Conservation (phyloP, 2,888 invertebrate species). For the Tenthredo notha region DNA sequence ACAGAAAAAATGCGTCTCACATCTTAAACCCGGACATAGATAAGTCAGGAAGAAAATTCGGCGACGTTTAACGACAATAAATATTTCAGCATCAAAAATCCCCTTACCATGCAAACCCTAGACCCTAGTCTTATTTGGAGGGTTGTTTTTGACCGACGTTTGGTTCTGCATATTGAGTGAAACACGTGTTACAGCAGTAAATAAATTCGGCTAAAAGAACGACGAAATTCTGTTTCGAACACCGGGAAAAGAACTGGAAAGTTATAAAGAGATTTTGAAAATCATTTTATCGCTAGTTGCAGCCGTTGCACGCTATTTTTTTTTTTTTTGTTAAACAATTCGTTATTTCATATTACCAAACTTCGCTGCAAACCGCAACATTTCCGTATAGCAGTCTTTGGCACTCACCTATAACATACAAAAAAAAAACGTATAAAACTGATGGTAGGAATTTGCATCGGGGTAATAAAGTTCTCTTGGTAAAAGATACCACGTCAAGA, state of each 20-base stretch:
- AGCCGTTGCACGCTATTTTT: not conserved
- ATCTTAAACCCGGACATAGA: not conserved
- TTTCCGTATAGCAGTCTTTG: not conserved
- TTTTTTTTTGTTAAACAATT: not conserved
- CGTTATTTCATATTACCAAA: not conserved
- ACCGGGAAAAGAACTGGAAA: not conserved
- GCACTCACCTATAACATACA: slow-evolving; percentile 42
- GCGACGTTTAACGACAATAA: slow-evolving; percentile 6
- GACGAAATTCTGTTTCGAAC: not conserved
- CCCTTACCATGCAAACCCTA: not conserved
- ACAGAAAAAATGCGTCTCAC: slow-evolving; percentile 5
- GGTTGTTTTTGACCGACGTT: not conserved
- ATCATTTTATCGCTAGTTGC: not conserved
- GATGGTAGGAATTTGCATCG: not conserved
- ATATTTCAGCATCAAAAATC: slow-evolving; percentile 27
- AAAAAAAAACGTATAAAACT: not conserved
- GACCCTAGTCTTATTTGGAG: not conserved
- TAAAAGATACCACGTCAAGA: not conserved
- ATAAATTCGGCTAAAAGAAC: not conserved
- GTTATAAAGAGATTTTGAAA: not conserved
- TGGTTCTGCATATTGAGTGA: not conserved
- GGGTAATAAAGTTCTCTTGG: not conserved
- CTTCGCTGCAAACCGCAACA: not conserved
- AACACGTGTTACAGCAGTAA: not conserved
- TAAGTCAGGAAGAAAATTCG: slow-evolving; percentile 3